A percentile compares a stretch with the other conserved stretches of the same genome.
Conservation (phyloP, 1,140 invertebrate genomes). For the Aleiodes sp. region DNA sequence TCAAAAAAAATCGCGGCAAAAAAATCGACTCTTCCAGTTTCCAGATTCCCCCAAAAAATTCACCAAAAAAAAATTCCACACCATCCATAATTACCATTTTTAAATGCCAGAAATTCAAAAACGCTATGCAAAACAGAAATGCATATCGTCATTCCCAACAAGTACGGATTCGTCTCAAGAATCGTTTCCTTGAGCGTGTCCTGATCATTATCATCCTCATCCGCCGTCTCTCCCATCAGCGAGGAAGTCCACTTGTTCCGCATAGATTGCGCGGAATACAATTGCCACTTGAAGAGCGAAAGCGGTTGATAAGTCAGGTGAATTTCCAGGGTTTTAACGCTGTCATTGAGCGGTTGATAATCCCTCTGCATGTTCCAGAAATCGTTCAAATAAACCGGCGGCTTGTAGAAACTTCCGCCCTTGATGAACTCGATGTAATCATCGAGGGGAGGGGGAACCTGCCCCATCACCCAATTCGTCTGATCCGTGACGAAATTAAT, state of each 20-base stretch:
- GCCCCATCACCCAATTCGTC: slow-evolving; percentile 90
- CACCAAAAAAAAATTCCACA: no score
- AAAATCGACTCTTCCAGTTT: no score
- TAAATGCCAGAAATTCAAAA: slow-evolving; percentile 99
- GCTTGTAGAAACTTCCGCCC: slow-evolving; percentile 86
- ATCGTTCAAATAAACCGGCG: slow-evolving; percentile 95
- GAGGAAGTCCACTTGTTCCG: slow-evolving; percentile 76
- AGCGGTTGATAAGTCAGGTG: slow-evolving; percentile 92
- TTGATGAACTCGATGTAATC: slow-evolving; percentile 92
- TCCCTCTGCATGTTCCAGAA: slow-evolving; percentile 99
- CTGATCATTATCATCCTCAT: slow-evolving; percentile 91
- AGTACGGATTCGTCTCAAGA: slow-evolving; percentile 95
- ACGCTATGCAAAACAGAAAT: slow-evolving; percentile 97
- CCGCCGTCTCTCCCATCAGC: slow-evolving; percentile 60
- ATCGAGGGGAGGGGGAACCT: slow-evolving; percentile 90
- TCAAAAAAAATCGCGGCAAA: no score
- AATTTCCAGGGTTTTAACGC: slow-evolving; percentile 76
- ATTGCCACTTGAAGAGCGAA: slow-evolving; percentile 96
- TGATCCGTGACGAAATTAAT: slow-evolving; percentile 95
- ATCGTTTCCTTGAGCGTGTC: slow-evolving; percentile 97
- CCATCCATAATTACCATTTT: no score
- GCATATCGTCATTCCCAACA: slow-evolving; percentile 90
- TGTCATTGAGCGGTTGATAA: slow-evolving; percentile 93
- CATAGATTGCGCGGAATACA: slow-evolving; percentile 96
- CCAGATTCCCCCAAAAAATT: no score